Evolutionary conservation across 53 echinoderm and acorn worm genomes (phyloP), one percentile per base, ranked within the genome.

Genomic region (Echinarachnius parma): DNA sequence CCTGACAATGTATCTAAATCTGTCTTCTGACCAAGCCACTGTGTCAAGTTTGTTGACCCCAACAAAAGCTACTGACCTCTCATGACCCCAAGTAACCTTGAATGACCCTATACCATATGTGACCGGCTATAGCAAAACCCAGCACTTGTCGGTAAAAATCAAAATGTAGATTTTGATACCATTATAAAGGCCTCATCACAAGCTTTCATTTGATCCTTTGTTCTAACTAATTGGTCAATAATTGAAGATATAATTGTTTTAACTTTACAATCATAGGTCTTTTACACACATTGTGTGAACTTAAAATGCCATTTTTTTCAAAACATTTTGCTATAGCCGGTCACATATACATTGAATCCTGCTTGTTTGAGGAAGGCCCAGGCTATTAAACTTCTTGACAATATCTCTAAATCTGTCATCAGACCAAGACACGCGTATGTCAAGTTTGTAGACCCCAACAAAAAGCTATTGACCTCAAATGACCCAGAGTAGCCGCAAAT

Each of bases 21-120:
- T 76, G 4, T 86, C 88, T 34, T 92, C 79, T 4, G 88, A 85
- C 98, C 98, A 98, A 25, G 83, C 77, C 32, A 98, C 98, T 5
- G 91, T 98, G 78, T 98, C 98, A 61, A 98, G 80, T 55, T 98
- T 98, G 31, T 98, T 98, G 81, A 98, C 86, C 44, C 86, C 98
- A 48, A 98, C 98, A 5, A 75, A 98, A 68, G 72, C 92, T 88
- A 4, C 82, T 88, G 63, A 98, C 98, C 59, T 92, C 98, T 19
- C 91, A 62, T 39, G 98, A 98, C 80, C 98, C 69, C 20, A 92
- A n/a, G n/a, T n/a, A n/a, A n/a, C n/a, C n/a, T n/a, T n/a, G n/a
- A n/a, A n/a, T n/a, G n/a, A n/a, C n/a, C n/a, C n/a, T n/a, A n/a
- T n/a, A n/a, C n/a, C n/a, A n/a, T n/a, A n/a, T n/a, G n/a, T n/a